Conservation (phyloP, 2,113 vertebrate genomes). For the Mustela nigripes region DNA sequence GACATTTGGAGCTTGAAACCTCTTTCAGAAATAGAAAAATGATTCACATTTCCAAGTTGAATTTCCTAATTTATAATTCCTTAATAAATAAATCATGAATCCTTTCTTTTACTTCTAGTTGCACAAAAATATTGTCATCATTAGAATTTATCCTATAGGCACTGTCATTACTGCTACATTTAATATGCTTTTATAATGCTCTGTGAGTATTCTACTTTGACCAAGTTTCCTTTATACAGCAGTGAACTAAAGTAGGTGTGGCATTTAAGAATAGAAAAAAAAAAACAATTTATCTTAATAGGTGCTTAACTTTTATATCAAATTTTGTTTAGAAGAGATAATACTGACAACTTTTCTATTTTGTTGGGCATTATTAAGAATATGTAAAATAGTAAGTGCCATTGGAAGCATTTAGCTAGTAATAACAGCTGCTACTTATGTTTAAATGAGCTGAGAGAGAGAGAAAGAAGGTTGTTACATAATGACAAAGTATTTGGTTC, state of each 20-base stretch:
- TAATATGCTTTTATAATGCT: background rate
- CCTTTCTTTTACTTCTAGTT: background rate
- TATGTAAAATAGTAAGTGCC: background rate
- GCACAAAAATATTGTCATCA: background rate
- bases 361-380: background rate
- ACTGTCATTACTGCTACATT: background rate
- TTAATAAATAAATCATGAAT: constrained; percentile 32
- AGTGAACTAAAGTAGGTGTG: background rate
- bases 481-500: background rate
- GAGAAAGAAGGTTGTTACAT: background rate
- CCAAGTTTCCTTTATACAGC: background rate
- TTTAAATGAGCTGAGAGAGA: background rate
- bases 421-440: background rate
- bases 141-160: background rate
- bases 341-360: background rate
- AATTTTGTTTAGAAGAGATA: background rate
- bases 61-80: constrained; percentile 19
- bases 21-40: constrained; percentile 37
- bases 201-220: background rate
- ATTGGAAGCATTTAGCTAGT: background rate
- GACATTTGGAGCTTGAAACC: constrained; percentile 23
- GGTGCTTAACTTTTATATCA: background rate
- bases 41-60: background rate
- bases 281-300: background rate
- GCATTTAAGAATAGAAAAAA: background rate